Percentiles rank a stretch among this genome's conserved stretches.
phyloP scores from a whole-genome alignment of 2,888 invertebrate genomes.

The Mantis religiosa region DNA sequence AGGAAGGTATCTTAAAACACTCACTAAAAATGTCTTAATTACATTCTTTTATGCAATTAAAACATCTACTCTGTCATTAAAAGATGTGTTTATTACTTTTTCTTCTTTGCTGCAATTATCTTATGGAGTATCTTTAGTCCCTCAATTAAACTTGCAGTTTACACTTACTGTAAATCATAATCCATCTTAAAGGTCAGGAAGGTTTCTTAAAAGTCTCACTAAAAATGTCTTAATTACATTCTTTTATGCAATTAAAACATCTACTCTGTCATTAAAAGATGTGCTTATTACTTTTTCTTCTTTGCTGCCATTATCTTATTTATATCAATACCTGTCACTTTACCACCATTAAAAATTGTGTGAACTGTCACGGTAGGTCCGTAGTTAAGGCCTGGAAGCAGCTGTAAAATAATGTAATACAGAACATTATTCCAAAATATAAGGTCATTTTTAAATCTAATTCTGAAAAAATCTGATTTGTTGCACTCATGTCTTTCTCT shows the following conservation, averaged over 20 bases:
- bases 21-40: background rate
- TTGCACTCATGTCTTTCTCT: too few relatives aligned
- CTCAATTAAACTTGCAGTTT: background rate
- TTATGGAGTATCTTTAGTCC: background rate
- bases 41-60: background rate
- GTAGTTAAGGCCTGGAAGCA: conserved; percentile 68
- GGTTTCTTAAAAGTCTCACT: background rate
- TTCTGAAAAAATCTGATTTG: too few relatives aligned
- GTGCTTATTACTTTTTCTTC: background rate
- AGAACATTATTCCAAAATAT: too few relatives aligned
- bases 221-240: background rate
- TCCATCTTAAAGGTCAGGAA: background rate
- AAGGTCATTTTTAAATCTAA: too few relatives aligned
- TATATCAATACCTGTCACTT: background rate
- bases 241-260: background rate
- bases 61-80: background rate
- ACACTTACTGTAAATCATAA: background rate
- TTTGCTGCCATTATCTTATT: background rate
- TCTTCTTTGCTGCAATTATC: background rate
- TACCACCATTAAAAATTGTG: conserved; percentile 69
- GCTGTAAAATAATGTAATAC: conserved; percentile 49
- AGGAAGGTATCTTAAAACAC: background rate
- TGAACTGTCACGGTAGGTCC: conserved; percentile 65
- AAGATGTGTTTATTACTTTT: background rate
- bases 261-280: background rate